phyloP scores from a whole-genome alignment of 1,140 invertebrate species.

The Leptinotarsa undecemlineata region DNA sequence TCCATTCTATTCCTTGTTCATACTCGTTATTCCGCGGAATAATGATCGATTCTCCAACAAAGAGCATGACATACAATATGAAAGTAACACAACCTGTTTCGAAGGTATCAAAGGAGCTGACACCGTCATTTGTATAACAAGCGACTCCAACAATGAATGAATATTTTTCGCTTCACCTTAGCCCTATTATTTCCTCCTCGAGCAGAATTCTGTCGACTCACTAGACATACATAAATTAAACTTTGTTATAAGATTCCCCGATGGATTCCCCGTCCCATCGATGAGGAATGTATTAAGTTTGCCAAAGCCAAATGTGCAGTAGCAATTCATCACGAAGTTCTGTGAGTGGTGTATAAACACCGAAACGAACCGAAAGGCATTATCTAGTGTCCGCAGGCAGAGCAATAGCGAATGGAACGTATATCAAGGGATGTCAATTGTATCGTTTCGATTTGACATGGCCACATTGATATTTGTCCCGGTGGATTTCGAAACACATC shows the following conservation, averaged over 20 bases:
- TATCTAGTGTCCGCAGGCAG: constrained; percentile 23
- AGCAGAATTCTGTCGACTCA: constrained; percentile 1
- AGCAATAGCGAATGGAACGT: constrained; percentile 18
- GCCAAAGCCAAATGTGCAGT: background rate
- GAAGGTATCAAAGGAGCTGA: constrained; percentile 2
- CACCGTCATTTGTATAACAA: constrained; percentile 3
- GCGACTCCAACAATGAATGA: background rate
- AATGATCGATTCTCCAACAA: background rate
- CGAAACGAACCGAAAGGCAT: constrained; percentile 25
- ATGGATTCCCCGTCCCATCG: background rate
- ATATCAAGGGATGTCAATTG: constrained; percentile 30
- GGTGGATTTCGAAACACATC: constrained; percentile 23
- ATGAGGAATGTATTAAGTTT: constrained; percentile 2
- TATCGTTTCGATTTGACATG: constrained; percentile 24
- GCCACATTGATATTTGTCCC: constrained; percentile 27
- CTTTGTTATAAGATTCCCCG: background rate
- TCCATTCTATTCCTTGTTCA: background rate
- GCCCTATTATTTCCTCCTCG: background rate
- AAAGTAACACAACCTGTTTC: background rate
- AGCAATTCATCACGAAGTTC: background rate
- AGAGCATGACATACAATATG: background rate
- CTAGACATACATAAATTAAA: background rate
- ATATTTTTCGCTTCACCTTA: background rate
- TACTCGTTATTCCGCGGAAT: background rate
- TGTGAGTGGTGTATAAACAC: constrained; percentile 21